These are phyloP conservation scores for Sylvicola cinctus DNA, from an alignment of 2,888 invertebrate genomes.

Conservation along the genomic window DNA sequence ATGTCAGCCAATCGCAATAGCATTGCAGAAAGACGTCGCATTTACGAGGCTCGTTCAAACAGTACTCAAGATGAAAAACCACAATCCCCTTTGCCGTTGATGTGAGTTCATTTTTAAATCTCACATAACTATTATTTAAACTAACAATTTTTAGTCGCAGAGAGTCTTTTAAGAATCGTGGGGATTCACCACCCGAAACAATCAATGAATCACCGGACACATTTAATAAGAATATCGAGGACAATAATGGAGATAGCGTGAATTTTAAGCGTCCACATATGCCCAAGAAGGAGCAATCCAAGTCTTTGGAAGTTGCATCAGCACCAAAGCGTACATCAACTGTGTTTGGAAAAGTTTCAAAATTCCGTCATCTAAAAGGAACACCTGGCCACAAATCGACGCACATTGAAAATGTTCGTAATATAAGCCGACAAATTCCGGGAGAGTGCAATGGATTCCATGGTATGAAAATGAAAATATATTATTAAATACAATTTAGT, in stretches of 20 bases:
- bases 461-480: slow-evolving; percentile 28
- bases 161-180: slow-evolving; percentile 5
- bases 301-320: slow-evolving; percentile 31
- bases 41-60: slow-evolving; percentile 56
- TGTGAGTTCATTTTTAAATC: slow-evolving; percentile 15
- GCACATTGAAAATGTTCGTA: slow-evolving; percentile 80
- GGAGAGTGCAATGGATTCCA: slow-evolving; percentile 90
- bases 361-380: slow-evolving; percentile 83
- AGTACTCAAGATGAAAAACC: slow-evolving; percentile 45
- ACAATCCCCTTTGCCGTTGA: slow-evolving; percentile 52
- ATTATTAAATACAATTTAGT: slow-evolving; percentile 4
- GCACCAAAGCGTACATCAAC: slow-evolving; percentile 69
- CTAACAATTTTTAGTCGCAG: slow-evolving; percentile 2
- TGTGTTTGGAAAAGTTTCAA: slow-evolving; percentile 73
- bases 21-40: slow-evolving; percentile 54
- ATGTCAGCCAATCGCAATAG: slow-evolving; percentile 42
- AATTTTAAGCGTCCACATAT: slow-evolving; percentile 8
- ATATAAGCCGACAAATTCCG: slow-evolving; percentile 75
- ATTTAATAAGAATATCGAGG: slow-evolving; percentile 20
- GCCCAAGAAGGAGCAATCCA: slow-evolving; percentile 8
- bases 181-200: slow-evolving; percentile 14
- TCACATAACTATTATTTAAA: no score
- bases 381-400: slow-evolving; percentile 76
- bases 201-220: slow-evolving; percentile 25
- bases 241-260: slow-evolving; percentile 21